Evolutionary conservation across 2,888 invertebrate genomes (phyloP).

Genomic region (Oxycera nigricornis): DNA sequence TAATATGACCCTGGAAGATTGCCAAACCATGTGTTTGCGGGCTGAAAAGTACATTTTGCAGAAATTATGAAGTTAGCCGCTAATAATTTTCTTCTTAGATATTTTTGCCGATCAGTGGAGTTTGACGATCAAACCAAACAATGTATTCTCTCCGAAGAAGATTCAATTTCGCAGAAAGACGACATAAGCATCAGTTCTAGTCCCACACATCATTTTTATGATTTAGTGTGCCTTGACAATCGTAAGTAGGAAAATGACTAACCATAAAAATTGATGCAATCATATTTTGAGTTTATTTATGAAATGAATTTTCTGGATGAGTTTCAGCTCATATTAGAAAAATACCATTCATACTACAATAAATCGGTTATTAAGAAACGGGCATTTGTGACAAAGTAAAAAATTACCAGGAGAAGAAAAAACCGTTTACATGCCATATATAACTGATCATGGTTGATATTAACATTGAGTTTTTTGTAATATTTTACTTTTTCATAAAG

Average conservation of each 20-base stretch:
- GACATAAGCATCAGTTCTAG: constrained; percentile 85
- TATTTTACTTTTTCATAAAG: no score
- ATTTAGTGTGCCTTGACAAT: constrained; percentile 87
- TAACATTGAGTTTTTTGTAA: no score
- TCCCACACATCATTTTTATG: constrained; percentile 86
- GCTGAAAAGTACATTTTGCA: constrained; percentile 77
- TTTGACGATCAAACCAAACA: constrained; percentile 86
- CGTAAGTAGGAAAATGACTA: constrained; percentile 67
- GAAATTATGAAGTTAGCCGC: not conserved
- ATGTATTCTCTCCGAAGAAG: constrained; percentile 90
- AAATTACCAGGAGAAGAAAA: no score
- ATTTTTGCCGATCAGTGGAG: constrained; percentile 88
- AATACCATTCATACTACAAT: no score
- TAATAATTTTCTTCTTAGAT: constrained; percentile 60
- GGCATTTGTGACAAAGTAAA: no score
- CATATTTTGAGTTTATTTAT: not conserved
- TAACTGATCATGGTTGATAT: no score
- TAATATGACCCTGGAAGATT: constrained; percentile 85
- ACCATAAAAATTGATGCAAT: not conserved
- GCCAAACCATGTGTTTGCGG: constrained; percentile 84
- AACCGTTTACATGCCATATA: no score
- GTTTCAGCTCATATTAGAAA: no score
- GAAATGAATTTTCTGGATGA: no score
- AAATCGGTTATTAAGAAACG: no score
- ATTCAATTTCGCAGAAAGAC: constrained; percentile 87